Percentiles rank a stretch among this genome's conserved stretches.
phyloP scores from a whole-genome alignment of 2,888 invertebrate genomes.

The Blastobasis lacticolella region DNA sequence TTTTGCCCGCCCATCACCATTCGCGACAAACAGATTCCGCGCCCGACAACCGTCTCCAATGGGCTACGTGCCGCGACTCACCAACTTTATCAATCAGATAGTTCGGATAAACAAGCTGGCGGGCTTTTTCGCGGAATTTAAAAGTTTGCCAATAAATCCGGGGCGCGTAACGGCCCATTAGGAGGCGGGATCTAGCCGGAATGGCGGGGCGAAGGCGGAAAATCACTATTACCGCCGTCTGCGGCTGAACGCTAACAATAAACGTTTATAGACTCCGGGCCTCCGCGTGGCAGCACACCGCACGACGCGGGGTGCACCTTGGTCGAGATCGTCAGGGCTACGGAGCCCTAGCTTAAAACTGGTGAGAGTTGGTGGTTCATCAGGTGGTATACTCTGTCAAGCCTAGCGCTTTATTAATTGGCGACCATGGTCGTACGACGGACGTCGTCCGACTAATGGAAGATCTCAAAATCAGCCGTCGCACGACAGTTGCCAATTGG shows the following conservation, averaged over 20 bases:
- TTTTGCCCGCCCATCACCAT: too few species aligned
- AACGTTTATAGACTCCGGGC: slow-evolving; percentile 5
- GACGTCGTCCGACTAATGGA: too few species aligned
- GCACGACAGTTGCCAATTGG: too few species aligned
- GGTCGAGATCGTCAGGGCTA: too few species aligned
- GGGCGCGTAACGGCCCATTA: slow-evolving; percentile 1
- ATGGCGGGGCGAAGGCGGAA: background rate
- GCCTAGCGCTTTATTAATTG: too few species aligned
- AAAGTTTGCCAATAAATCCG: background rate
- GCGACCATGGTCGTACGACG: too few species aligned
- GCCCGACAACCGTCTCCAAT: background rate
- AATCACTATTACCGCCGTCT: slow-evolving; percentile 10
- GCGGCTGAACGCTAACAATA: slow-evolving; percentile 8
- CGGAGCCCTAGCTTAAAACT: too few species aligned
- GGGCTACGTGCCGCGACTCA: background rate
- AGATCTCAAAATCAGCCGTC: too few species aligned
- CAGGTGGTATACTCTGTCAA: too few species aligned
- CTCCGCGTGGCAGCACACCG: too few species aligned
- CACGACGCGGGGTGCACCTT: too few species aligned
- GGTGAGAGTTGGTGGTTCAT: too few species aligned
- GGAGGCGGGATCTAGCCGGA: background rate
- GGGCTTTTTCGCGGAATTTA: background rate
- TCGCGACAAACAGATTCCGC: background rate
- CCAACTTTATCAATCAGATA: background rate
- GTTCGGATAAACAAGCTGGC: background rate